Evolutionary conservation across 2,797 vertebrate genomes (phyloP).

Genomic region (Hemibagrus guttatus): DNA sequence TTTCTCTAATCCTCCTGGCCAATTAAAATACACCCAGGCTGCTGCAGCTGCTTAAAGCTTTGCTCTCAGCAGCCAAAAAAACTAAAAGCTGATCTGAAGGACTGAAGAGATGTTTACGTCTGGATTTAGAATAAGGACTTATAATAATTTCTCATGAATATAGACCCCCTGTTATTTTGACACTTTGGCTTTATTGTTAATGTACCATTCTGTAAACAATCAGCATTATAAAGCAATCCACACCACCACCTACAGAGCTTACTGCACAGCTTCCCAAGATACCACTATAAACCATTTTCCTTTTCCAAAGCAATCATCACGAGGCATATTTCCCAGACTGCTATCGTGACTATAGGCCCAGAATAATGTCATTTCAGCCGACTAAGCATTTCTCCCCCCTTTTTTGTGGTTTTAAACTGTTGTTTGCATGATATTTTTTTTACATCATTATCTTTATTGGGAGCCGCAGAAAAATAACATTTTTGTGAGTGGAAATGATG

Average conservation of each 20-base stretch:
- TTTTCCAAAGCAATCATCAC: constrained; percentile 4
- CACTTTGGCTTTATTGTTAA: constrained; percentile 5
- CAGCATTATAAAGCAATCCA: background rate
- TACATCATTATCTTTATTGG: background rate
- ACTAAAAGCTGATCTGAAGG: background rate
- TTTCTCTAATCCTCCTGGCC: background rate
- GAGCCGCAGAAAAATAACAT: background rate
- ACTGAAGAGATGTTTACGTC: background rate
- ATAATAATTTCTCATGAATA: background rate
- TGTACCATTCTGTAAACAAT: background rate
- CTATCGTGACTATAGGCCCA: background rate
- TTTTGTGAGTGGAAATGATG: background rate
- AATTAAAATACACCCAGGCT: constrained; percentile 25
- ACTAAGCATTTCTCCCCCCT: background rate
- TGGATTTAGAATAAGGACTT: background rate
- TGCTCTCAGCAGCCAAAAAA: constrained; percentile 2
- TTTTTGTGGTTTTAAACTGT: background rate
- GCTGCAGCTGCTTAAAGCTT: background rate
- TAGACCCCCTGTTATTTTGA: background rate
- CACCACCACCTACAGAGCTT: background rate
- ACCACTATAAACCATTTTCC: background rate
- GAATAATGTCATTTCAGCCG: background rate
- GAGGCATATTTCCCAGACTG: background rate
- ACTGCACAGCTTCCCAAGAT: background rate
- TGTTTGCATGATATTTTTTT: background rate